These are phyloP conservation scores for Cerastis leucographa DNA, from an alignment of 2,888 invertebrate genomes.

Conservation along the genomic window DNA sequence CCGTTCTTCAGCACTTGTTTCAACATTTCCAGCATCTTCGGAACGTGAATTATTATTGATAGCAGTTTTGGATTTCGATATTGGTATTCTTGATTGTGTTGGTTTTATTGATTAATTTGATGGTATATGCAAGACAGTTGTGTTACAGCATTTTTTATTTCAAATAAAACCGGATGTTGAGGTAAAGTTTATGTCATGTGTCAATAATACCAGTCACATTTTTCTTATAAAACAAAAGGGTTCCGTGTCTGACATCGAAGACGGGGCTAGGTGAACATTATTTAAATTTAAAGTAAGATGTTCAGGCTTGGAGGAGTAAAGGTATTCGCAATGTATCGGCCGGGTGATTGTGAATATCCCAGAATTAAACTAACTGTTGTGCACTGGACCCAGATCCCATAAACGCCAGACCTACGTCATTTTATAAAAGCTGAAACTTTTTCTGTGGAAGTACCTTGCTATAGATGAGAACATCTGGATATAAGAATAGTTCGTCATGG, in stretches of 20 bases:
- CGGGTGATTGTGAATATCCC: neutral
- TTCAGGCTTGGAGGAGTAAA: neutral
- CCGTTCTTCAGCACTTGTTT: neutral
- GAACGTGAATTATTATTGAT: neutral
- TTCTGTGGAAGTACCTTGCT: too few species aligned
- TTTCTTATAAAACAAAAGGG: neutral
- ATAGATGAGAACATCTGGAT: too few species aligned
- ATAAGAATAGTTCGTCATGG: too few species aligned
- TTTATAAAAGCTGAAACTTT: too few species aligned
- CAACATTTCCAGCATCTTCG: neutral
- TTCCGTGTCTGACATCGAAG: neutral
- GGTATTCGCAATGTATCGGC: neutral
- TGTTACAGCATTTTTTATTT: neutral
- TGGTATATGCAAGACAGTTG: neutral
- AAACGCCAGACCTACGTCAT: too few species aligned
- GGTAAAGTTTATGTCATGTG: slow-evolving; percentile 13
- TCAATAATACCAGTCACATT: slow-evolving; percentile 6
- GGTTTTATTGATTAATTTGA: slow-evolving; percentile 8
- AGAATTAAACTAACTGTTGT: neutral
- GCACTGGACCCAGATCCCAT: too few species aligned
- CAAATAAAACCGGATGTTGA: neutral
- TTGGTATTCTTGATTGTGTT: slow-evolving; percentile 14
- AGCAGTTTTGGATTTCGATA: neutral
- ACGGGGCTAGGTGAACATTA: neutral
- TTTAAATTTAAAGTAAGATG: neutral